These are phyloP conservation scores for Sitophilus oryzae DNA, from an alignment of 1,140 invertebrate genomes.

Conservation along the genomic window DNA sequence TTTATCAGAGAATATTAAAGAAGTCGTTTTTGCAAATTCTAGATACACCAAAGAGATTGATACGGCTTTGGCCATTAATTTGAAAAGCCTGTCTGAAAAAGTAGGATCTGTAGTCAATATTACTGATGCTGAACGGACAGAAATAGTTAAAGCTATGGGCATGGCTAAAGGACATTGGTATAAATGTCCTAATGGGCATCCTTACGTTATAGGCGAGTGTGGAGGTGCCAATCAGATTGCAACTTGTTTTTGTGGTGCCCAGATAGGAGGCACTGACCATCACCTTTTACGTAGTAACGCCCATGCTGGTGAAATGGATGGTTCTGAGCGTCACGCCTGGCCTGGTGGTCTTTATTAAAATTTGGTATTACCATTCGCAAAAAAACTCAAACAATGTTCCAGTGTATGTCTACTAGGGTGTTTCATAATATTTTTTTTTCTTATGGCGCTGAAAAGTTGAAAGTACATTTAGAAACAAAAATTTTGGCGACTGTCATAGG, in stretches of 20 bases:
- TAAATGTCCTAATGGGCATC: conserved; percentile 68
- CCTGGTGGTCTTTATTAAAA: conserved; percentile 27
- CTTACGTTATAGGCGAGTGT: conserved; percentile 65
- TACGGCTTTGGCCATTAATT: conserved; percentile 13
- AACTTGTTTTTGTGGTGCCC: conserved; percentile 54
- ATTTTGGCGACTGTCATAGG: no score
- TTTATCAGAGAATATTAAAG: conserved; percentile 6
- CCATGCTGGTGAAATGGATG: conserved; percentile 56
- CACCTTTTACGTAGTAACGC: conserved; percentile 47
- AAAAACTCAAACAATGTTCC: no score
- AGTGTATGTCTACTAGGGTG: no score
- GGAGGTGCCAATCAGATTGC: conserved; percentile 58
- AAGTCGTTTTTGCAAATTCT: not conserved
- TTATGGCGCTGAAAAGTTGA: no score
- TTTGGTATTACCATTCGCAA: no score
- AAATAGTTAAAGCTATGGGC: conserved; percentile 58
- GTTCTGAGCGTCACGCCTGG: conserved; percentile 49
- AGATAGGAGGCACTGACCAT: conserved; percentile 60
- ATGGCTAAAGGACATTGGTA: conserved; percentile 63
- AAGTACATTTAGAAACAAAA: no score
- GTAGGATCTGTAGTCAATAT: conserved; percentile 37
- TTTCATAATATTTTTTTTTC: no score
- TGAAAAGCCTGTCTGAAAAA: conserved; percentile 24
- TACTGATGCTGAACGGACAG: conserved; percentile 49
- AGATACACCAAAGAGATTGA: conserved; percentile 18